Conservation (phyloP, 2,113 vertebrate species). For the Polyodon spathula region DNA sequence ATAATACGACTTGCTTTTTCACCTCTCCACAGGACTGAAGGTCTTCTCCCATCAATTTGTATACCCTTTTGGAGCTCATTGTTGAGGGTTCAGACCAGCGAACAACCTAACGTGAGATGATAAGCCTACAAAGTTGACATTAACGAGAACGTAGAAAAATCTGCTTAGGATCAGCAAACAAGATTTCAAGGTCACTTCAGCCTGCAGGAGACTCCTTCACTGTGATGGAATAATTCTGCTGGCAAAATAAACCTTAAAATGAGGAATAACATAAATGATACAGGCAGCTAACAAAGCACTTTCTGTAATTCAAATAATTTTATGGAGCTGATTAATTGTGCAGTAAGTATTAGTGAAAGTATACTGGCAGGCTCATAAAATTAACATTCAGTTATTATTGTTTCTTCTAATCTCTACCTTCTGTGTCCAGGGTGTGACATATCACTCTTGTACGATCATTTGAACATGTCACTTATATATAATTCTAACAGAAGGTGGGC, state of each 20-base stretch:
- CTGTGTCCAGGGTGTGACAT: constrained; percentile 19
- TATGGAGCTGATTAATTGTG: not conserved
- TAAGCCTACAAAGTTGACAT: not conserved
- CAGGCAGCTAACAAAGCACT: not conserved
- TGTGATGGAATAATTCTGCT: not conserved
- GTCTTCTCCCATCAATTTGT: no score
- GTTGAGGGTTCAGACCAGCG: no score
- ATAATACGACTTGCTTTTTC: no score
- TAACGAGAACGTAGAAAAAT: not conserved
- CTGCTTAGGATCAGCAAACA: not conserved
- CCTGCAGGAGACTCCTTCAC: not conserved
- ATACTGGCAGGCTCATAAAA: constrained; percentile 1
- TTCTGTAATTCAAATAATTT: not conserved
- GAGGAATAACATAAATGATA: not conserved
- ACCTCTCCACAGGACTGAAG: no score
- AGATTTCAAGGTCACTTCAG: not conserved
- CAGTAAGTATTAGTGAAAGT: constrained; percentile 2
- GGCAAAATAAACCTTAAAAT: no score
- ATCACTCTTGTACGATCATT: constrained; percentile 25
- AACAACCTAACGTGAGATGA: no score
- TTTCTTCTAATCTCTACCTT: constrained; percentile 1
- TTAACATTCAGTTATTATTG: constrained; percentile 1
- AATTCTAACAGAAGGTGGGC: constrained; percentile 47
- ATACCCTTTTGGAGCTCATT: no score
- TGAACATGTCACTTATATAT: constrained; percentile 38